Conservation (phyloP, 2,113 vertebrate genomes). For the Seriola rivoliana region DNA sequence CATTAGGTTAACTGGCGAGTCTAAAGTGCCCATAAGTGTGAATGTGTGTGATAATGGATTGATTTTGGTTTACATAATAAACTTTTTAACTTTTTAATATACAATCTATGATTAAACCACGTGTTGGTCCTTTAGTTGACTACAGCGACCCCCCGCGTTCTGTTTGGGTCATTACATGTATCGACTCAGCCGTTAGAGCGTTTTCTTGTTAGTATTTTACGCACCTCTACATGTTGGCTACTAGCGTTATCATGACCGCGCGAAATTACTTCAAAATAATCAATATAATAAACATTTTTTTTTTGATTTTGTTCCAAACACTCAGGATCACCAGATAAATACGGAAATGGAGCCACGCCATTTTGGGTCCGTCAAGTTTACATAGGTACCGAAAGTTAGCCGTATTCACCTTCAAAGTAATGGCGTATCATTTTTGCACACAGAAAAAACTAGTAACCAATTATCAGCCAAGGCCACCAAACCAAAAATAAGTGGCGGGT, state of each 20-base stretch:
- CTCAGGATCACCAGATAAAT: background rate
- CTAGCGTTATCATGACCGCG: background rate
- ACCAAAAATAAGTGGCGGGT: no score
- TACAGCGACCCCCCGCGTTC: background rate
- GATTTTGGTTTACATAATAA: no score
- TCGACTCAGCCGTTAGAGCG: no score
- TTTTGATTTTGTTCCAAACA: background rate
- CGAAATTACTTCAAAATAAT: background rate
- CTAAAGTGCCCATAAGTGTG: no score
- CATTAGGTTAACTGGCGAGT: no score
- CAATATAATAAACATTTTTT: conserved; percentile 13
- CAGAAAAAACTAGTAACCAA: no score
- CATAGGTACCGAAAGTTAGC: accelerated
- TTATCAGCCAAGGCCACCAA: no score
- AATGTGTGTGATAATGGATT: no score
- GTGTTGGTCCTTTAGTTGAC: background rate
- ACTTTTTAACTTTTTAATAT: no score
- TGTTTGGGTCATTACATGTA: background rate
- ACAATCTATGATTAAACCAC: no score
- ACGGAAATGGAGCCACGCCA: background rate
- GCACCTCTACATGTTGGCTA: background rate
- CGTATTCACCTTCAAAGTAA: conserved; percentile 36
- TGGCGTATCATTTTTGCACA: accelerated
- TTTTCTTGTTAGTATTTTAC: background rate
- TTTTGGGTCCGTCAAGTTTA: background rate